Evolutionary conservation across 2,888 invertebrate species (phyloP).

Genomic region (Dicyrtoma fusca): DNA sequence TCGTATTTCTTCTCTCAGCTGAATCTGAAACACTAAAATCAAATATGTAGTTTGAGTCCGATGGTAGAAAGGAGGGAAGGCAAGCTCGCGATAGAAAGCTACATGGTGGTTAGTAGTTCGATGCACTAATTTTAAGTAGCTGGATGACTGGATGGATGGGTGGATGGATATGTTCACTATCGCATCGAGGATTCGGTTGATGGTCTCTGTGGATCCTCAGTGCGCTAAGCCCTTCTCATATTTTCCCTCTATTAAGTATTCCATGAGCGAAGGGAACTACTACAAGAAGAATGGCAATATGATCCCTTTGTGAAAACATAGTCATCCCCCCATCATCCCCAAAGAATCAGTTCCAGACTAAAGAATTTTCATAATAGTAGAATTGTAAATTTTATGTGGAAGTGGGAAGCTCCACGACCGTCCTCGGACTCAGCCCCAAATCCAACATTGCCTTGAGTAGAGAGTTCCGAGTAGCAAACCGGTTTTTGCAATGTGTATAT

Average conservation of each 20-base stretch:
- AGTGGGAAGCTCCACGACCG: constrained; percentile 17
- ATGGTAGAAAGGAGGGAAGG: too few relatives aligned
- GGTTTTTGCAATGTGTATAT: constrained; percentile 2
- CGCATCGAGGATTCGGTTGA: too few relatives aligned
- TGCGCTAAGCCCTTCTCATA: not conserved
- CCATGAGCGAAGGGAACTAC: constrained; percentile 24
- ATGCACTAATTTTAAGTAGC: too few relatives aligned
- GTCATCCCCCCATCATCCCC: constrained; percentile 31
- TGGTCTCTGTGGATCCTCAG: too few relatives aligned
- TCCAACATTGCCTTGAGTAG: too few relatives aligned
- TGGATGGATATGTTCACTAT: too few relatives aligned
- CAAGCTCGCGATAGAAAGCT: too few relatives aligned
- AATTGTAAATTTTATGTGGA: constrained; percentile 24
- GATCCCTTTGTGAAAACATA: constrained; percentile 33
- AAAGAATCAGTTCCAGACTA: constrained; percentile 32
- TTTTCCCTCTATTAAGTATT: constrained; percentile 27
- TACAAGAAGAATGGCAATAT: constrained; percentile 26
- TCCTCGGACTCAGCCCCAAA: not conserved
- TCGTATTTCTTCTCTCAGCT: too few relatives aligned
- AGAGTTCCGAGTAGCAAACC: constrained; percentile 24
- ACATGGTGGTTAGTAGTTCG: too few relatives aligned
- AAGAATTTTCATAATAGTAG: constrained; percentile 27
- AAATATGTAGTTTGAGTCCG: too few relatives aligned
- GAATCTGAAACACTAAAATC: too few relatives aligned
- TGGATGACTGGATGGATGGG: too few relatives aligned